phyloP scores from a whole-genome alignment of 92 coral and sea anemone genomes.

The Siderastrea radians region DNA sequence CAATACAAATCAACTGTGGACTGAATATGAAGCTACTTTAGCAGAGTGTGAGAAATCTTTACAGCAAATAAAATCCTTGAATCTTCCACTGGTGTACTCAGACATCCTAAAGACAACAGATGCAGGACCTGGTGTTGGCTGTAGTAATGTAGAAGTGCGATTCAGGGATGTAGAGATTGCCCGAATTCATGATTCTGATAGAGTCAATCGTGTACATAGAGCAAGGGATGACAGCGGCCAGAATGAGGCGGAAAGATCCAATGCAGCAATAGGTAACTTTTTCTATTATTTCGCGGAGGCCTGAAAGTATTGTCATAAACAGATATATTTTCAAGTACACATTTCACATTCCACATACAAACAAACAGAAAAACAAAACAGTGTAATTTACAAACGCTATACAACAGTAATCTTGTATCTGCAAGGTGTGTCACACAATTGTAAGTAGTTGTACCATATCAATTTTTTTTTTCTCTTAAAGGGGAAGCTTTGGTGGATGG shows the following conservation, averaged over 20 bases:
- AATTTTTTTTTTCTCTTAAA: too few relatives aligned
- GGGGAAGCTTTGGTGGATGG: conserved; percentile 60
- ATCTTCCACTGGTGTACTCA: conserved; percentile 50
- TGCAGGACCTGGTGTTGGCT: conserved; percentile 75
- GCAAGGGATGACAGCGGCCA: conserved; percentile 61
- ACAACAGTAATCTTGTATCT: too few relatives aligned
- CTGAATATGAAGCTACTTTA: conserved; percentile 22
- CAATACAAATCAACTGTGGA: conserved; percentile 25
- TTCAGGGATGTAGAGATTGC: conserved; percentile 63
- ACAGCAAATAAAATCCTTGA: conserved; percentile 35
- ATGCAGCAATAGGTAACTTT: conserved; percentile 52
- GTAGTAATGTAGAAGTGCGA: conserved; percentile 44
- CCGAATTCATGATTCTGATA: conserved; percentile 67
- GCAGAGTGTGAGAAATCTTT: conserved; percentile 37
- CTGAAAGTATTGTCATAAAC: too few relatives aligned
- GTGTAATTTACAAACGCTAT: too few relatives aligned
- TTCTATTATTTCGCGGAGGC: too few relatives aligned
- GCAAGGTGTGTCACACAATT: too few relatives aligned
- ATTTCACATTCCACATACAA: too few relatives aligned
- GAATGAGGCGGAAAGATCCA: conserved; percentile 74
- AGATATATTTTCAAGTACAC: too few relatives aligned
- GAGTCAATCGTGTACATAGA: conserved; percentile 51
- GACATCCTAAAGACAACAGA: conserved; percentile 58
- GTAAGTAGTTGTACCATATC: too few relatives aligned
- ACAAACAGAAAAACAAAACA: too few relatives aligned